Percentiles rank a stretch among this genome's conserved stretches.
These are phyloP conservation scores for Heliconius hewitsoni DNA, from an alignment of 1,140 invertebrate genomes.

Conservation along the genomic window DNA sequence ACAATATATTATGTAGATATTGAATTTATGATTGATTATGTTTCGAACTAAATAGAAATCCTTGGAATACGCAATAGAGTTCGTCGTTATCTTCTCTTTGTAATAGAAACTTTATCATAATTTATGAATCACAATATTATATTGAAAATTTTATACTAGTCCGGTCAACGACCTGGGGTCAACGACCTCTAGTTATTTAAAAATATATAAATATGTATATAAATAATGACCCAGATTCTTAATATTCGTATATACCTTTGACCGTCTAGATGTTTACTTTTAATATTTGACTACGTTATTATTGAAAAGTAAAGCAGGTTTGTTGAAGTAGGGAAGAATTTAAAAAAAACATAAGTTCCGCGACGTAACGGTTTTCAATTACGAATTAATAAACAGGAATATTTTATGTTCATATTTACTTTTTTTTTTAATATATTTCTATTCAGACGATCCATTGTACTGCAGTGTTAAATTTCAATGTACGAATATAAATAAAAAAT, in stretches of 20 bases:
- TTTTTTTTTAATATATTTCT: too few species aligned
- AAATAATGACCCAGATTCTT: slow-evolving; percentile 22
- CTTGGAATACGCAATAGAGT: background rate
- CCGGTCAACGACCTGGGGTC: slow-evolving; percentile 40
- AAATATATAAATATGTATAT: slow-evolving; percentile 18
- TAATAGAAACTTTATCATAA: slow-evolving; percentile 24
- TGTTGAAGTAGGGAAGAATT: background rate
- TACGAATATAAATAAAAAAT: background rate
- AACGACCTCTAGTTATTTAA: slow-evolving; percentile 33
- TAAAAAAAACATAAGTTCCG: too few species aligned
- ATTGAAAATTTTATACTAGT: slow-evolving; percentile 21
- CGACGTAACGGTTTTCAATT: too few species aligned
- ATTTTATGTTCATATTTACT: too few species aligned
- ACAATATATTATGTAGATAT: background rate
- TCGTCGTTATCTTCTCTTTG: background rate
- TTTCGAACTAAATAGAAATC: background rate
- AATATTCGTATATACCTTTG: slow-evolving; percentile 5
- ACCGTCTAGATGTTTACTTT: slow-evolving; percentile 9
- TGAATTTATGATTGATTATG: background rate
- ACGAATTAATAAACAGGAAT: too few species aligned
- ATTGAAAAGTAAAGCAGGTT: background rate
- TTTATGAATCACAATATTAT: slow-evolving; percentile 29
- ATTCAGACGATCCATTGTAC: too few species aligned
- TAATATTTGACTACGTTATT: background rate
- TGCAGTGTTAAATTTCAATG: too few species aligned